Conservation (phyloP, 2,113 vertebrate genomes). For the Agelaius tricolor region DNA sequence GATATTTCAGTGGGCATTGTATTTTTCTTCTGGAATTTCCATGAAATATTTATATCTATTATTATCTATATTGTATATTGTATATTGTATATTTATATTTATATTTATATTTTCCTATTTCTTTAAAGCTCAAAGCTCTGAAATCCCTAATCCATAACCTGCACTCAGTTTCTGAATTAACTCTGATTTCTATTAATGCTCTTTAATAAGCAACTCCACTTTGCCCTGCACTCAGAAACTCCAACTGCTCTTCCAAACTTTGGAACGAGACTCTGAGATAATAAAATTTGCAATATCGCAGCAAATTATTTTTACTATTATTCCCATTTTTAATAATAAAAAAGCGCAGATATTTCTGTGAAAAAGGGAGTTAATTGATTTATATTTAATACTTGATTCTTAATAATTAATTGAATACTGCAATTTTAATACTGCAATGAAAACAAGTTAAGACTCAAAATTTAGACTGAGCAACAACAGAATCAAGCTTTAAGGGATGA, state of each 20-base stretch:
- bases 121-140: background rate
- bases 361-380: background rate
- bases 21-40: background rate
- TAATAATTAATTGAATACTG: background rate
- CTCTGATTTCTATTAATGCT: slow-evolving; percentile 27
- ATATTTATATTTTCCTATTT: background rate
- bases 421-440: background rate
- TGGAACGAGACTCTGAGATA: background rate
- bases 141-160: background rate
- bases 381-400: background rate
- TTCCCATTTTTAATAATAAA: background rate
- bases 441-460: no score
- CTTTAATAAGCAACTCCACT: background rate
- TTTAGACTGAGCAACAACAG: no score
- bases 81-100: no score
- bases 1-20: background rate
- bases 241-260: background rate
- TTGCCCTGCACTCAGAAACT: background rate
- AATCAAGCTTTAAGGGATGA: no score
- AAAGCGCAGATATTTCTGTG: background rate
- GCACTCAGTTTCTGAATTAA: slow-evolving; percentile 23
- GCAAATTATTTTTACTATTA: background rate
- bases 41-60: background rate
- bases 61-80: no score
- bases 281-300: background rate